Conservation (phyloP, 2,113 vertebrate genomes). For the Anas platyrhynchos region DNA sequence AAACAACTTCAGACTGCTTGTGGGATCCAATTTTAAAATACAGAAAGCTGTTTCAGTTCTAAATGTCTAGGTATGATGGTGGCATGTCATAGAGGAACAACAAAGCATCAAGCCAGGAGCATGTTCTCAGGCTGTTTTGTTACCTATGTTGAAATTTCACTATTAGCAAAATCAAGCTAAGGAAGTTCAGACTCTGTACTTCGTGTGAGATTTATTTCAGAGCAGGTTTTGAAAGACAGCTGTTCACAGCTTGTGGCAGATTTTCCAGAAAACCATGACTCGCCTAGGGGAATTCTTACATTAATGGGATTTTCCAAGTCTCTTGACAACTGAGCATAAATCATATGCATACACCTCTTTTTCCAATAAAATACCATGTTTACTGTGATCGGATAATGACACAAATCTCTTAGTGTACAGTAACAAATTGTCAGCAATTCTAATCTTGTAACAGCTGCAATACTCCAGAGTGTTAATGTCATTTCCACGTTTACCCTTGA, state of each 20-base stretch:
- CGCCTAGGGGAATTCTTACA: constrained; percentile 19
- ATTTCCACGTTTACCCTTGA: neutral
- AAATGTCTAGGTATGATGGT: neutral
- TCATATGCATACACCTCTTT: neutral
- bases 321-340: constrained; percentile 23
- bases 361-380: neutral
- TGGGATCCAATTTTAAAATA: neutral
- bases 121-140: neutral
- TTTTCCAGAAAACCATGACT: constrained; percentile 12
- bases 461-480: neutral
- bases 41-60: neutral
- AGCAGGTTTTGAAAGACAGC: constrained; percentile 8
- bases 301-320: constrained; percentile 47
- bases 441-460: neutral
- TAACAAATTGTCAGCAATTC: neutral
- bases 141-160: neutral
- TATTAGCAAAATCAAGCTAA: neutral
- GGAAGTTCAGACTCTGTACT: neutral
- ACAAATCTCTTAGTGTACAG: neutral
- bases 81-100: neutral
- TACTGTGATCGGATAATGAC: neutral
- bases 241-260: constrained; percentile 11
- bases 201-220: neutral
- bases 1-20: neutral
- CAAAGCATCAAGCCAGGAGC: neutral